phyloP scores from a whole-genome alignment of 2,888 invertebrate genomes.

The Tolmerus cingulatus region DNA sequence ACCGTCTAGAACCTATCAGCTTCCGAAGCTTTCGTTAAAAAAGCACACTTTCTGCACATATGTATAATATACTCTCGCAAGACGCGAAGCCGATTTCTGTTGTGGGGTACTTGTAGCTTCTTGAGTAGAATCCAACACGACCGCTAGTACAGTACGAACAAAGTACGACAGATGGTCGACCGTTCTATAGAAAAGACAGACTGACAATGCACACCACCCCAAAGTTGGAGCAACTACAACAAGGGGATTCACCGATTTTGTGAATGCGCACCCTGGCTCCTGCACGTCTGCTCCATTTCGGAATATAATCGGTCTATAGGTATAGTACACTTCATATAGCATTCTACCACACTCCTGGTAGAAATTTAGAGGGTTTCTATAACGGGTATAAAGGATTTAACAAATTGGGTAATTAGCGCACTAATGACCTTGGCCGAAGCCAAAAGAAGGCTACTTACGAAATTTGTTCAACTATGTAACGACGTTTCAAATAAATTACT shows the following conservation, averaged over 20 bases:
- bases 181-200: background rate
- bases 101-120: background rate
- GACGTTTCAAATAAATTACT: too few relatives aligned
- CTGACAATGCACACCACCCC: background rate
- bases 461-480: too few relatives aligned
- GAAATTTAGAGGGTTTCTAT: background rate
- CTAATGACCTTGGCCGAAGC: background rate
- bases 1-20: conserved; percentile 6
- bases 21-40: conserved; percentile 3
- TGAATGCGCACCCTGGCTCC: conserved; percentile 28
- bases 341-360: background rate
- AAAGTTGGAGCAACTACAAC: background rate
- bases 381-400: background rate
- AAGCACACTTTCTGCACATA: conserved; percentile 24
- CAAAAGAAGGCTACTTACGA: too few relatives aligned
- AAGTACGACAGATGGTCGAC: background rate
- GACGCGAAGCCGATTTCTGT: background rate
- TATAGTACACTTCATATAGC: background rate
- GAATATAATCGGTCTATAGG: background rate
- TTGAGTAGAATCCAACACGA: background rate
- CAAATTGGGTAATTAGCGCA: background rate
- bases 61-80: background rate
- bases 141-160: background rate
- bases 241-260: background rate
- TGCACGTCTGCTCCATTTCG: conserved; percentile 20